Evolutionary conservation across 2,797 vertebrate species (phyloP).

Genomic region (Phoeniculus purpureus): DNA sequence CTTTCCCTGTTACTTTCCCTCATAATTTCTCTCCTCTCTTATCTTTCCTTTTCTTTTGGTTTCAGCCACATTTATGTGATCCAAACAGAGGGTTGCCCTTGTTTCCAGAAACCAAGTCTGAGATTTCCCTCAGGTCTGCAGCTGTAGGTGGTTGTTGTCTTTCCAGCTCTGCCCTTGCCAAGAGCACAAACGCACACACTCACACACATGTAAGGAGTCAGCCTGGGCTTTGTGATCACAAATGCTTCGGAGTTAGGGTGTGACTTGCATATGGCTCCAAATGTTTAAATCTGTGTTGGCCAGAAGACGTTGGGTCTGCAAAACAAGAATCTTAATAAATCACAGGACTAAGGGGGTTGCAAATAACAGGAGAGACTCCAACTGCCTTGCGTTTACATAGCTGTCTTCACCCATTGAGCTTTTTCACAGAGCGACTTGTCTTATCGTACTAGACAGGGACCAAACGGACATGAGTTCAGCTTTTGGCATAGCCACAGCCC

Average conservation of each 20-base stretch:
- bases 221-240: background rate
- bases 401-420: constrained; percentile 32
- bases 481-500: background rate
- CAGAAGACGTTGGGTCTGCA: background rate
- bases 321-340: background rate
- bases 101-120: background rate
- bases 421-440: background rate
- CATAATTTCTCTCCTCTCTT: background rate
- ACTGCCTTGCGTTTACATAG: background rate
- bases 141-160: background rate
- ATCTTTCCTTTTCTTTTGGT: background rate
- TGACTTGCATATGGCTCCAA: background rate
- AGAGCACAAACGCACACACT: background rate
- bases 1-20: background rate
- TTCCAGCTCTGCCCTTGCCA: background rate
- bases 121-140: background rate
- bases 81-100: fast-evolving
- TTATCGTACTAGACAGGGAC: constrained; percentile 33
- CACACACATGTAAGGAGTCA: background rate
- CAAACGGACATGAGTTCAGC: constrained; percentile 46
- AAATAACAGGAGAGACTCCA: background rate
- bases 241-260: background rate
- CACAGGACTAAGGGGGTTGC: background rate
- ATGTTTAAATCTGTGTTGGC: background rate
- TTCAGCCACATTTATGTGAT: background rate